Evolutionary conservation across 2,797 vertebrate genomes (phyloP), one percentile per base, ranked within the genome.

Genomic region (Enteromius mattozi): DNA sequence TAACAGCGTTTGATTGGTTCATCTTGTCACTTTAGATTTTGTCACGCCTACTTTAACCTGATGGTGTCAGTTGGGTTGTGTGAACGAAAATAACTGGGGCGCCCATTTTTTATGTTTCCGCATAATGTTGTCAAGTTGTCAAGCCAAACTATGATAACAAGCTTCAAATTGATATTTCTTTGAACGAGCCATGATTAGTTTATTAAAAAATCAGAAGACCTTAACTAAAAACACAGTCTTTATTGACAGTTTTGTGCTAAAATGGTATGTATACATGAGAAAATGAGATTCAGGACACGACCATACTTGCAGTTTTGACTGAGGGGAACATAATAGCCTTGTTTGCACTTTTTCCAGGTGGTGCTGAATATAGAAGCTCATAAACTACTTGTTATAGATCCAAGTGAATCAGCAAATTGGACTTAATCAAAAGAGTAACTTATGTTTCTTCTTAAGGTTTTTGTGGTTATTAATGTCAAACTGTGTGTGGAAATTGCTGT

Each of bases 371-470:
- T 91, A 92, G 88, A 75, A 80, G 71, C 89, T 90, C 89, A 90
- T 92, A 91, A 86, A 90, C 92, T 89, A 91, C 86, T 88, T 40
- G 42, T 87, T 83, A 75, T 85, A 82, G 81, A 84, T 86, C 81
- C 83, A 86, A 89, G 89, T 92, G 92, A 92, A 91, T 92, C 88
- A 86, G 91, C 87, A 90, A 85, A 80, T 81, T 35, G 12, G n/a
- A 56, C 86, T 27, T 40, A 79, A 88, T 85, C 75, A 74, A 17
- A 65, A 47, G 59, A 65, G 10, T 47, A 45, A 45, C 45, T 45
- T 45, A 6, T 24, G 56, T 65, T 65, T 42, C 8, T 61, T 77
- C 21, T 61, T 56, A 65, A 24, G 9, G 9, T 9, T 51, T 19
- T 13, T 19, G 9, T 45, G 27, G 27, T 45, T 74, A 9, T 49